Evolutionary conservation across 2,113 vertebrate species (phyloP), one percentile per base, ranked within the genome.

Genomic region (Periophthalmus modestus): DNA sequence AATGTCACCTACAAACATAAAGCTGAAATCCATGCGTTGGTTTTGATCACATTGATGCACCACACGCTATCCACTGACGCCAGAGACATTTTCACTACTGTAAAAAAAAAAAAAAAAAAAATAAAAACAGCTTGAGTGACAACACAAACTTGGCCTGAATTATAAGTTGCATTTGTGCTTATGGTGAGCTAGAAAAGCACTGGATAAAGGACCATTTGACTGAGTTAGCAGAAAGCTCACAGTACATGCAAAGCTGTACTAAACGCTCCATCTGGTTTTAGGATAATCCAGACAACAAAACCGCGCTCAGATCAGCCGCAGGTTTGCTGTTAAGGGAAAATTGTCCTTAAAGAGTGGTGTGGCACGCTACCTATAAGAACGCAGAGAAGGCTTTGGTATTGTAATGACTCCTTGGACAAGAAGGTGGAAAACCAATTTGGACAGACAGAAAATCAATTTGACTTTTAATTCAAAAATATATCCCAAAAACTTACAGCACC

Each of bases 241-340:
- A 23, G 43, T 21, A 47, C 65, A 67, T 47, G 21, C 43, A 43
- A 47, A 67, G 36, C 65, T 48, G 39, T 43, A 16, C 36, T 47
- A n/a, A 48, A 48, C 6, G 39, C 65, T 67, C 5, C n/a, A 67
- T 67, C 39, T 67, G n/a, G 39, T 67, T 67, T 67, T 67, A 67
- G 65, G 39, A 67, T 67, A 47, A 67, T 67, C 65, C 65, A 67
- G 21, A 21, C 36, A 67, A 67, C 65, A 67, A 67, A 47, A 15
- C 43, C 39, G 6, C 12, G n/a, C 21, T 46, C 43, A 67, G 43
- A 67, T 67, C 39, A 67, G 46, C 43, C 66, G 13, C 19, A 43
- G n/a, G 39, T 67, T 67, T 67, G 46, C 39, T 67, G 66, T 24
- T 67, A 48, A 48, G 21, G 66, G n/a, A 48, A 67, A 48, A 47